Evolutionary conservation across 2,113 vertebrate genomes (phyloP).

Genomic region (Aspidoscelis tigris): DNA sequence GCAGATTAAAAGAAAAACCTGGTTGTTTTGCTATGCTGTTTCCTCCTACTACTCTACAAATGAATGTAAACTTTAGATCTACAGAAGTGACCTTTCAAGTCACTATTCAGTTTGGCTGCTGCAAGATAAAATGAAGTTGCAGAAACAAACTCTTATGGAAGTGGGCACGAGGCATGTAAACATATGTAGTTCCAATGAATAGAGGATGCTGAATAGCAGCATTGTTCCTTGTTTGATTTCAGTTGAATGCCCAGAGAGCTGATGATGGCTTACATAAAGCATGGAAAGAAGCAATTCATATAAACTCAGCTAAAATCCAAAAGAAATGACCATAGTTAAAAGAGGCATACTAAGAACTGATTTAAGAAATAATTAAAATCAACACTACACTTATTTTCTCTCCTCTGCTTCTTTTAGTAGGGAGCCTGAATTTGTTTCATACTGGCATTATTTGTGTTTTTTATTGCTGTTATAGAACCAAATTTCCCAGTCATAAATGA

Average conservation of each 20-base stretch:
- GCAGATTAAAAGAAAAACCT: constrained; percentile 47
- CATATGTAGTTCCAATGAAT: constrained; percentile 77
- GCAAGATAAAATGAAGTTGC: constrained; percentile 62
- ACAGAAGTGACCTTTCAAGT: constrained; percentile 49
- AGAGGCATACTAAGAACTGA: neutral
- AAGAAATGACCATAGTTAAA: neutral
- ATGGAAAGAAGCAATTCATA: neutral
- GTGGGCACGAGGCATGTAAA: constrained; percentile 74
- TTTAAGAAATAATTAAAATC: neutral
- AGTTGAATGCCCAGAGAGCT: constrained; percentile 48
- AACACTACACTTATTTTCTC: neutral
- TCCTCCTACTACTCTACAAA: constrained; percentile 62
- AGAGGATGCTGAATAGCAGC: constrained; percentile 69
- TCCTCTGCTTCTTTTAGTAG: neutral
- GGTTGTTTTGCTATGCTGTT: constrained; percentile 59
- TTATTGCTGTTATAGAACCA: neutral
- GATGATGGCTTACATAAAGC: constrained; percentile 47
- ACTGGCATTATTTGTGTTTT: neutral
- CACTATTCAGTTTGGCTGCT: constrained; percentile 37
- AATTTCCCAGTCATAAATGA: neutral
- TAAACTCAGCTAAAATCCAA: constrained; percentile 34
- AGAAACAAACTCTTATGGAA: constrained; percentile 66
- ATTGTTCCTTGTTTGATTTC: constrained; percentile 72
- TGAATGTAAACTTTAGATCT: constrained; percentile 60
- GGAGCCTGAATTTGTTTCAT: neutral